phyloP scores from a whole-genome alignment of 2,797 vertebrate genomes.

The Eurystomus glaucurus region DNA sequence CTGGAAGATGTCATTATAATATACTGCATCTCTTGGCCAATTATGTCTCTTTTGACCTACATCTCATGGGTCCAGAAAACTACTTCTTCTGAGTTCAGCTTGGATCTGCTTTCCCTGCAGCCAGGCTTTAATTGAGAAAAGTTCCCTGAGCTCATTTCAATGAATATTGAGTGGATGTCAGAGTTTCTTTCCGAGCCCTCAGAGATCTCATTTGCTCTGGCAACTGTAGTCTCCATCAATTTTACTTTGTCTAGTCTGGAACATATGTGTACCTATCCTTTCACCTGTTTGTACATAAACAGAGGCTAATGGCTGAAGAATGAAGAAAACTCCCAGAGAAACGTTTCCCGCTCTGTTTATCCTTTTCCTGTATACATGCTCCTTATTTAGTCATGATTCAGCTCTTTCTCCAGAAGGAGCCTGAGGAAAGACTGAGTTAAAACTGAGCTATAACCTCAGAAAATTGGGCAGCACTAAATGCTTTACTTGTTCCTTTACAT shows the following conservation, averaged over 20 bases:
- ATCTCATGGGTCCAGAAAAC: not conserved
- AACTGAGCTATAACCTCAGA: not conserved
- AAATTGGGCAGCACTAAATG: not conserved
- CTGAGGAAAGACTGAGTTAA: not conserved
- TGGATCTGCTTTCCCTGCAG: not conserved
- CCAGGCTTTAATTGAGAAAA: not conserved
- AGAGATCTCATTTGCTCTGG: constrained; percentile 47
- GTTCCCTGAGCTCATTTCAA: constrained; percentile 19
- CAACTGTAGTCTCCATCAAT: constrained; percentile 8
- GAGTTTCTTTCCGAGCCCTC: not conserved
- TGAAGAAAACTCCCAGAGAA: constrained; percentile 9
- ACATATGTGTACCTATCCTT: not conserved
- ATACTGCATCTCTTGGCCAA: not conserved
- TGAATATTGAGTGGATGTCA: constrained; percentile 34
- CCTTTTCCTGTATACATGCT: not conserved
- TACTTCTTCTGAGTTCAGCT: not conserved
- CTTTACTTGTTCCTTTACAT: not conserved
- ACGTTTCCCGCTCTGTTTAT: not conserved
- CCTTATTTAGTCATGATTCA: not conserved
- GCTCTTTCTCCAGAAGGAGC: not conserved
- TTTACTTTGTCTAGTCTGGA: constrained; percentile 18
- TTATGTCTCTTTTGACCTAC: constrained; percentile 11
- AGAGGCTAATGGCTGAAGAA: not conserved
- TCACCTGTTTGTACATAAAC: not conserved
- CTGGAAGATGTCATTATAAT: constrained; percentile 6